These are phyloP conservation scores for Andricus curvator DNA, from an alignment of 2,888 invertebrate genomes.

Conservation along the genomic window DNA sequence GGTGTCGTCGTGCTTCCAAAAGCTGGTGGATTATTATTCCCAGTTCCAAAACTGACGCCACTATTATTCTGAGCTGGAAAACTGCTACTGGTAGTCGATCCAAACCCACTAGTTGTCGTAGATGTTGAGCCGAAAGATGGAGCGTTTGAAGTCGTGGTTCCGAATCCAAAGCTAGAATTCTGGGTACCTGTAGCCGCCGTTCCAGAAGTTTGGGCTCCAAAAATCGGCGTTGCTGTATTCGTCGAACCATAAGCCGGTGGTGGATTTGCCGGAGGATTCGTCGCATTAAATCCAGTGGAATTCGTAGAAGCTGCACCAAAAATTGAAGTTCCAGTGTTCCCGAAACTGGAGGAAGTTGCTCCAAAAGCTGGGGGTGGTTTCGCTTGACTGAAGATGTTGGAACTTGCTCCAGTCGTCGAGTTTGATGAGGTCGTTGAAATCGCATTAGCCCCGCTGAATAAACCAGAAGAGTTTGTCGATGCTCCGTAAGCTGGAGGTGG, in stretches of 20 bases:
- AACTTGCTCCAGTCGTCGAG: slow-evolving; percentile 42
- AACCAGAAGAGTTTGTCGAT: slow-evolving; percentile 42
- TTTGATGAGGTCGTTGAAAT: slow-evolving; percentile 36
- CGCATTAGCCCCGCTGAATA: slow-evolving; percentile 29
- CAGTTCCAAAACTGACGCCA: slow-evolving; percentile 47
- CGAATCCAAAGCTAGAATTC: slow-evolving; percentile 47
- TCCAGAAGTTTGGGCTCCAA: slow-evolving; percentile 8
- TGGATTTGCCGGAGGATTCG: not conserved
- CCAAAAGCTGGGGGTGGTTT: slow-evolving; percentile 46
- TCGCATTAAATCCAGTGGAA: slow-evolving; percentile 11
- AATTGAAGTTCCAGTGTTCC: slow-evolving; percentile 1
- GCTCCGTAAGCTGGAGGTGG: slow-evolving; percentile 48
- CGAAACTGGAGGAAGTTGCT: slow-evolving; percentile 20
- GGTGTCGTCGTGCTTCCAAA: slow-evolving; percentile 12
- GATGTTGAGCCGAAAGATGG: slow-evolving; percentile 50
- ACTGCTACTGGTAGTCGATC: slow-evolving; percentile 40
- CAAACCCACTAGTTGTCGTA: slow-evolving; percentile 52
- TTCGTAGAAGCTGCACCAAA: slow-evolving; percentile 16
- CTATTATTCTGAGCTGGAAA: slow-evolving; percentile 33
- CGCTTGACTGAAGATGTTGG: slow-evolving; percentile 44
- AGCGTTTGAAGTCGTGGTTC: slow-evolving; percentile 27
- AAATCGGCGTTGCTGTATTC: slow-evolving; percentile 5
- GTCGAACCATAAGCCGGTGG: slow-evolving; percentile 28
- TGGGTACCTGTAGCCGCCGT: slow-evolving; percentile 5
- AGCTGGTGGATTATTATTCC: slow-evolving; percentile 46